Evolutionary conservation across 2,888 invertebrate species (phyloP).

Genomic region (Pecten maximus): DNA sequence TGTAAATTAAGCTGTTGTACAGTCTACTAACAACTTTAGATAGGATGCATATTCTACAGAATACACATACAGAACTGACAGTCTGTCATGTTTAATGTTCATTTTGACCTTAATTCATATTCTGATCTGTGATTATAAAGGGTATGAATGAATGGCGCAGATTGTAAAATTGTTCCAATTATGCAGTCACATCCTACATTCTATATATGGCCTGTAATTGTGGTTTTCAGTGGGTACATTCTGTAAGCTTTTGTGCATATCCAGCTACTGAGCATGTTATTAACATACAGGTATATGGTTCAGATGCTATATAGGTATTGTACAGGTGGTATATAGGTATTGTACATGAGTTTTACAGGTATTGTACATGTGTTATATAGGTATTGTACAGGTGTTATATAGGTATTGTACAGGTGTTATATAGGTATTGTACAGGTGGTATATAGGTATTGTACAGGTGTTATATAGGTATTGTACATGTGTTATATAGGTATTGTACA

Average conservation of each 20-base stretch:
- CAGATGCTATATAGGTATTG: background rate
- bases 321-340: background rate
- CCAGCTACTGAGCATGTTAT: background rate
- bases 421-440: background rate
- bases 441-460: background rate
- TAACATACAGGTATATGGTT: background rate
- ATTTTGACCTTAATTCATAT: too few relatives aligned
- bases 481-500: background rate
- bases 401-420: background rate
- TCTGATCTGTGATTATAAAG: too few relatives aligned
- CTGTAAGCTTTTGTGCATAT: background rate
- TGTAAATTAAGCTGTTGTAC: too few relatives aligned
- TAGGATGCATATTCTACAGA: too few relatives aligned
- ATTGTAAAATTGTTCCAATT: too few relatives aligned
- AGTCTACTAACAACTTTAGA: too few relatives aligned
- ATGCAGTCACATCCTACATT: too few relatives aligned
- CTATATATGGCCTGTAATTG: too few relatives aligned
- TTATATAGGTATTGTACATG: background rate
- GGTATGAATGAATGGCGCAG: too few relatives aligned
- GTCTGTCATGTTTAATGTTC: too few relatives aligned
- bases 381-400: background rate
- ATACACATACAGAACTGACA: too few relatives aligned
- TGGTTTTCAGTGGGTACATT: too few relatives aligned
- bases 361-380: background rate
- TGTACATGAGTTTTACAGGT: background rate